phyloP scores from a whole-genome alignment of 2,888 invertebrate genomes.

The Himalopsyche japonica region DNA sequence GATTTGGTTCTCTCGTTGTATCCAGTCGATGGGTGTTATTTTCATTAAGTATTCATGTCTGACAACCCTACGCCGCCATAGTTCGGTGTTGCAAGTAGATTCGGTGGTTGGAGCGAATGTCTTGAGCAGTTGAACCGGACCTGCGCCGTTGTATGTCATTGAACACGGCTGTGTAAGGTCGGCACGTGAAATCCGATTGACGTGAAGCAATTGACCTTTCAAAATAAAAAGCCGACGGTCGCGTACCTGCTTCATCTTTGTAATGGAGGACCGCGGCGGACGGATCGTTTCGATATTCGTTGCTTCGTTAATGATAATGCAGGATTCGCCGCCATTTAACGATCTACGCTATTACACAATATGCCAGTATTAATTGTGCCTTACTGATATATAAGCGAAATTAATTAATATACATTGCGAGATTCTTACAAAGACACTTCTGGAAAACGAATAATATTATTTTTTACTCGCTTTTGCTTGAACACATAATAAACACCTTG shows the following conservation, averaged over 20 bases:
- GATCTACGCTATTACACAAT: too few species aligned
- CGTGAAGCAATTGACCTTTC: slow-evolving; percentile 34
- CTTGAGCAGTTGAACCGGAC: slow-evolving; percentile 26
- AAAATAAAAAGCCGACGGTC: not conserved
- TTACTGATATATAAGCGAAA: too few species aligned
- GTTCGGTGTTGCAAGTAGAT: not conserved
- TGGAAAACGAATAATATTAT: too few species aligned
- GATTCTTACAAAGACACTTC: too few species aligned
- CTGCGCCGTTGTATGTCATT: slow-evolving; percentile 22
- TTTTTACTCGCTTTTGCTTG: too few species aligned
- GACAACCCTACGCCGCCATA: not conserved
- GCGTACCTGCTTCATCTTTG: not conserved
- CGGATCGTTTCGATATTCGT: not conserved
- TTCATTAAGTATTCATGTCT: not conserved
- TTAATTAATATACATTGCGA: too few species aligned
- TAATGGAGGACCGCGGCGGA: not conserved
- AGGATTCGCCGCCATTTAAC: too few species aligned
- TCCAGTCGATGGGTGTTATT: too few species aligned
- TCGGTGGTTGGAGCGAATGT: not conserved
- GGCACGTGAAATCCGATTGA: slow-evolving; percentile 33
- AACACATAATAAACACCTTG: too few species aligned
- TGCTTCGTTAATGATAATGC: too few species aligned
- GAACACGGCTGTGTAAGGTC: slow-evolving; percentile 29
- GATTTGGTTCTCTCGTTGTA: too few species aligned
- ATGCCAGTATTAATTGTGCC: too few species aligned